Conservation (phyloP, 2,797 vertebrate genomes). For the Amphiprion clarkii region DNA sequence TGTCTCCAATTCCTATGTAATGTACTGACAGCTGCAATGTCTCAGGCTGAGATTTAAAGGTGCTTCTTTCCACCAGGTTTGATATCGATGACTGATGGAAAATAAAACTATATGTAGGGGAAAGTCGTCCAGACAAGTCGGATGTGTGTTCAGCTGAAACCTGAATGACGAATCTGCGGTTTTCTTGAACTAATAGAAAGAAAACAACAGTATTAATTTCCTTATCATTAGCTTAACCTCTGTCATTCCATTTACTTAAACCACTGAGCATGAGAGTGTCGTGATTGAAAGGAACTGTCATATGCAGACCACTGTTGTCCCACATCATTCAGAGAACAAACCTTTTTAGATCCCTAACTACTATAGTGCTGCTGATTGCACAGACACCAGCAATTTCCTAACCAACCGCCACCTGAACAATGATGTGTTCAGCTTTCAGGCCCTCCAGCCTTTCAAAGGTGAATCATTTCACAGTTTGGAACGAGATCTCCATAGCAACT, state of each 20-base stretch:
- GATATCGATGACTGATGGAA: slow-evolving; percentile 37
- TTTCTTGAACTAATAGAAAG: slow-evolving; percentile 72
- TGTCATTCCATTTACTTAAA: slow-evolving; percentile 78
- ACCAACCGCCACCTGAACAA: slow-evolving; percentile 99
- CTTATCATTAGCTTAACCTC: slow-evolving; percentile 80
- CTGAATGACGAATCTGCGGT: slow-evolving; percentile 61
- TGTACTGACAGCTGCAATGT: slow-evolving; percentile 51
- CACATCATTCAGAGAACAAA: slow-evolving; percentile 98
- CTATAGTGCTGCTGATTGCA: slow-evolving; percentile 99
- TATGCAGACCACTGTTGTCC: slow-evolving; percentile 98
- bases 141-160: slow-evolving; percentile 65
- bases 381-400: slow-evolving; percentile 99
- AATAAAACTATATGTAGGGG: slow-evolving; percentile 21
- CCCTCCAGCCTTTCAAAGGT: slow-evolving; percentile 99
- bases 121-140: slow-evolving; percentile 62
- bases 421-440: slow-evolving; percentile 99
- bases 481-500: slow-evolving; percentile 99
- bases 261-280: slow-evolving; percentile 80
- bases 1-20: slow-evolving; percentile 64
- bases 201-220: slow-evolving; percentile 83
- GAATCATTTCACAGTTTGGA: slow-evolving; percentile 99
- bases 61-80: slow-evolving; percentile 48
- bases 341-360: slow-evolving; percentile 99
- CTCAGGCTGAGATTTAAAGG: slow-evolving; percentile 51
- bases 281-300: slow-evolving; percentile 93